Evolutionary conservation across 2,113 vertebrate genomes (phyloP).

Genomic region (Colinus virginianus): DNA sequence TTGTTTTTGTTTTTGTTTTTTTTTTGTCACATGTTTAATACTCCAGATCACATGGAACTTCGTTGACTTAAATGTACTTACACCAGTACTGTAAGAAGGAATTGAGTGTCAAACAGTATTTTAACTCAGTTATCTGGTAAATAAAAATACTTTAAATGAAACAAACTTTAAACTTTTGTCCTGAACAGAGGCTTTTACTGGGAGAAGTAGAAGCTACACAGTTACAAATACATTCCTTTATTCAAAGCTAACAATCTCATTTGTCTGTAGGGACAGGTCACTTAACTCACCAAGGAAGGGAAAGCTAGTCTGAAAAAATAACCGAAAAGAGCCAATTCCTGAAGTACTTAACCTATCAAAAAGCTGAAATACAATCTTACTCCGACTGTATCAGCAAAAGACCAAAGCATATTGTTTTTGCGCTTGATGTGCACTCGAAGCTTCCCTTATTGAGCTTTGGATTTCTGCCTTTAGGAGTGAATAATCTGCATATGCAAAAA

Average conservation of each 20-base stretch:
- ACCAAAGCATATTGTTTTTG: neutral
- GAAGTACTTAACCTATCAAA: neutral
- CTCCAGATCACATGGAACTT: neutral
- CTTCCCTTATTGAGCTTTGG: neutral
- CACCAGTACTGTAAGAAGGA: neutral
- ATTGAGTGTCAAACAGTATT: neutral
- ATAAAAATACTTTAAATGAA: conserved; percentile 27
- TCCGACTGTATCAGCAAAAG: neutral
- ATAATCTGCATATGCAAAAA: neutral
- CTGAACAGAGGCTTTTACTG: neutral
- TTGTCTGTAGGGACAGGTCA: neutral
- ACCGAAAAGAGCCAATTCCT: neutral
- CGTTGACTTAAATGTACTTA: neutral
- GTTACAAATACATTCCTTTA: neutral
- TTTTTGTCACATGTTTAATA: neutral
- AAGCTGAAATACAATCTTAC: neutral
- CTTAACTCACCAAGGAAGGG: neutral
- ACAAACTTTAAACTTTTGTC: neutral
- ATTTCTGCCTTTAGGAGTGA: neutral
- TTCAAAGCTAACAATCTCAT: neutral
- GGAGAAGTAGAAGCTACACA: neutral
- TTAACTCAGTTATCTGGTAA: neutral
- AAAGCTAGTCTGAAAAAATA: conserved; percentile 3
- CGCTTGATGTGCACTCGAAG: neutral
- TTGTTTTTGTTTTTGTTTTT: neutral